Evolutionary conservation across 2,797 vertebrate genomes (phyloP), one percentile per base, ranked within the genome.

Genomic region (Dryobates pubescens): DNA sequence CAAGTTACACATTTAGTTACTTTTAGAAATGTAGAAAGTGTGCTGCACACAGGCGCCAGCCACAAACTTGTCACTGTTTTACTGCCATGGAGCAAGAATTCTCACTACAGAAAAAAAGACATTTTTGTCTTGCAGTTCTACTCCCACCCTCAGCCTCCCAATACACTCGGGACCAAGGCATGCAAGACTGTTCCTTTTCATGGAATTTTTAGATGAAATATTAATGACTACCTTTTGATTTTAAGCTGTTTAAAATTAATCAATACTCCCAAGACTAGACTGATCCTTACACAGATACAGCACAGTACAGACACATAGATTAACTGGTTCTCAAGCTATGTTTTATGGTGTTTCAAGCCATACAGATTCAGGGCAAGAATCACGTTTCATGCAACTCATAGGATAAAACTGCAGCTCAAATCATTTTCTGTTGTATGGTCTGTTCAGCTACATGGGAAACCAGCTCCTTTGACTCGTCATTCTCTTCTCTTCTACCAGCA

Each of bases 361-460:
- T 53, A 61, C 7, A 70, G n/a, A 85, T 22, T 73, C 64, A 74
- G 67, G 29, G 58, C 18, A 82, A 87, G 58, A 87, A 85, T 45
- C 15, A 11, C 0, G 7, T 73, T 76, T 82, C 43, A 61, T 1
- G 2, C 7, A 70, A 49, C 0, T 4, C 19, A 36, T 2, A 7
- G 15, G 38, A 83, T 57, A 73, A 85, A 91, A 87, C 0, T 23
- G 5, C 23, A 70, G 26, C 30, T 78, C 0, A 0, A 29, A 61
- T 43, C 20, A 51, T 59, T 23, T 36, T 18, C 24, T 20, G 7
- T 73, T 82, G 17, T 5, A 19, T 17, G 11, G 19, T 32, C 16
- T 43, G 29, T 36, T 53, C 32, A 62, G 18, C 4, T 65, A 2
- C 3, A 73, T 56, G 17, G 43, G 36, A 76, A 79, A 12, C 4